phyloP scores from a whole-genome alignment of 2,888 invertebrate genomes.

The Parasteatoda lunata region DNA sequence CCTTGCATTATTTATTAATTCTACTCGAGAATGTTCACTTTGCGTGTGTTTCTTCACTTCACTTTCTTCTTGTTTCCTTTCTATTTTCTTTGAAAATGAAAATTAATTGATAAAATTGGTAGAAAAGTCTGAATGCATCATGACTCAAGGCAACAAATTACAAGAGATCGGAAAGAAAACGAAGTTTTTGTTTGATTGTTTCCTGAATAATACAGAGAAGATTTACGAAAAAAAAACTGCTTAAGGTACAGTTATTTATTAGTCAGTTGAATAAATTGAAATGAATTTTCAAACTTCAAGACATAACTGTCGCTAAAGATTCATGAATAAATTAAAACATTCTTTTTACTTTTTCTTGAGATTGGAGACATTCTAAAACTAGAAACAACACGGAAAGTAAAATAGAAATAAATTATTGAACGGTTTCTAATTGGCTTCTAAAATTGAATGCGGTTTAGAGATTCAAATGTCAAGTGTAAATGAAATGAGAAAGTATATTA shows the following conservation, averaged over 20 bases:
- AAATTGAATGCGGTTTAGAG: too few relatives aligned
- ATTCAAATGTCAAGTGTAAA: not conserved
- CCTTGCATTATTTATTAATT: conserved; percentile 51
- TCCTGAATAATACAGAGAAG: too few relatives aligned
- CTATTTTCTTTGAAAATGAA: conserved; percentile 43
- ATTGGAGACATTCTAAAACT: too few relatives aligned
- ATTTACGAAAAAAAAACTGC: not conserved
- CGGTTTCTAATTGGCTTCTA: too few relatives aligned
- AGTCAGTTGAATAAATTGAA: conserved; percentile 32
- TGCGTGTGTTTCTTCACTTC: conserved; percentile 16
- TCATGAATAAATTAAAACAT: too few relatives aligned
- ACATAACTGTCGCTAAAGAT: too few relatives aligned
- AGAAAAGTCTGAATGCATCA: conserved; percentile 32
- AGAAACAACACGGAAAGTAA: too few relatives aligned
- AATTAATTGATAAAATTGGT: conserved; percentile 65
- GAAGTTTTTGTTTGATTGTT: conserved; percentile 3
- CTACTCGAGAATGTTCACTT: conserved; percentile 18
- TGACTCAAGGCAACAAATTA: conserved; percentile 56
- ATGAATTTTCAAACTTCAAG: conserved; percentile 12
- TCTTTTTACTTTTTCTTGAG: too few relatives aligned
- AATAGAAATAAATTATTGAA: too few relatives aligned
- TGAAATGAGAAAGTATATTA: not conserved
- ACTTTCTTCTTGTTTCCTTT: conserved; percentile 2
- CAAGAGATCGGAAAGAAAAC: conserved; percentile 54
- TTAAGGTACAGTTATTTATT: conserved; percentile 57